A percentile compares a stretch with the other conserved stretches of the same genome.
phyloP scores from a whole-genome alignment of 2,888 invertebrate species.

The Caenorhabditis afra region DNA sequence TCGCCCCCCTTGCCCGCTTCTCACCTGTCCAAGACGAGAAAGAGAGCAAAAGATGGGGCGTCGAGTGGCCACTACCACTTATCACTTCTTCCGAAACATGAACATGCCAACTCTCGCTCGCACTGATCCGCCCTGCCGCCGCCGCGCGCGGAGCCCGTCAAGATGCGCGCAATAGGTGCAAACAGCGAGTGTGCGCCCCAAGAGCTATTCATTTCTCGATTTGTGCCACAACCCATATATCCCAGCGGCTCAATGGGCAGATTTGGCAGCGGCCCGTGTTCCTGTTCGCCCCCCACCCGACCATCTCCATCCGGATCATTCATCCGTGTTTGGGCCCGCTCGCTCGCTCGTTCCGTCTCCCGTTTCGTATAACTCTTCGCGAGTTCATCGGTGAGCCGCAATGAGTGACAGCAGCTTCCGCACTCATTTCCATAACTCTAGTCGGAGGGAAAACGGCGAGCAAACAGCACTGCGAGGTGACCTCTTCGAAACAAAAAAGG shows the following conservation, averaged over 20 bases:
- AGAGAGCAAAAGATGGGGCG: slow-evolving; percentile 47
- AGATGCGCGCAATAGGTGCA: slow-evolving; percentile 53
- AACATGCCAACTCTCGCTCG: slow-evolving; percentile 20
- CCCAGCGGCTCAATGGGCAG: slow-evolving; percentile 44
- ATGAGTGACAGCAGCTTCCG: slow-evolving; percentile 22
- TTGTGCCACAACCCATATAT: slow-evolving; percentile 29
- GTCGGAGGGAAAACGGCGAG: slow-evolving; percentile 14
- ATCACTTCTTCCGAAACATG: slow-evolving; percentile 51
- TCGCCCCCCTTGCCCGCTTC: slow-evolving; percentile 18
- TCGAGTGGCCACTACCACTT: slow-evolving; percentile 32
- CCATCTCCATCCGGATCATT: slow-evolving; percentile 28
- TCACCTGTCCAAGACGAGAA: slow-evolving; percentile 20
- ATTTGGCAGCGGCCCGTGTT: slow-evolving; percentile 31
- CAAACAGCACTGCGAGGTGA: slow-evolving; percentile 2
- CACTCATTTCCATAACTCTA: slow-evolving; percentile 15
- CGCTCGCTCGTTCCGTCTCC: slow-evolving; percentile 1
- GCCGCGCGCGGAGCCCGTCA: slow-evolving; percentile 42
- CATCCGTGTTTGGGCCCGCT: slow-evolving; percentile 13
- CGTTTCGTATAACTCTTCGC: neutral
- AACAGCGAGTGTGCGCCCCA: slow-evolving; percentile 26
- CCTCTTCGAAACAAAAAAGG: slow-evolving; percentile 38
- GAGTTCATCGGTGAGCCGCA: too few species aligned
- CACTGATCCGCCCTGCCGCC: slow-evolving; percentile 17
- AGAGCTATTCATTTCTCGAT: slow-evolving; percentile 51
- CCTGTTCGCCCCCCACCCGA: slow-evolving; percentile 25